Conservation (phyloP, 2,888 invertebrate species). For the Cryptus armator region DNA sequence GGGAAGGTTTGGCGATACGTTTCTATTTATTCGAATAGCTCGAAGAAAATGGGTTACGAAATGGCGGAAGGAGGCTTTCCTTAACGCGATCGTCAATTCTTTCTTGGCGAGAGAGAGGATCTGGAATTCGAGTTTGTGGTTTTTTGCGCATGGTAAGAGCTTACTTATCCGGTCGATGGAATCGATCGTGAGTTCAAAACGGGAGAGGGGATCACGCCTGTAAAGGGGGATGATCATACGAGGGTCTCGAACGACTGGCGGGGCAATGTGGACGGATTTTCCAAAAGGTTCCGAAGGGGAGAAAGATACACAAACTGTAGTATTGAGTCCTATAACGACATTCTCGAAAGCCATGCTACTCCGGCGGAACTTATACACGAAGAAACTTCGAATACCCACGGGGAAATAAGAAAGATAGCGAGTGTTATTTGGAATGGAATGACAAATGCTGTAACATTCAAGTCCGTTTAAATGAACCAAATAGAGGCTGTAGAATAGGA, state of each 20-base stretch:
- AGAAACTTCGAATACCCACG: constrained; percentile 28
- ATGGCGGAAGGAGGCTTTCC: not conserved
- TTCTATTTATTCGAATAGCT: constrained; percentile 12
- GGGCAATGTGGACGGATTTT: not conserved
- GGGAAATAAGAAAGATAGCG: constrained; percentile 31
- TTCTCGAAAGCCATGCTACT: not conserved
- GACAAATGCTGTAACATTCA: constrained; percentile 22
- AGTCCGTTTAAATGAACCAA: constrained; percentile 4
- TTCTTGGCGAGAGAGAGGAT: not conserved
- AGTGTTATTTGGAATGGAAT: constrained; percentile 6
- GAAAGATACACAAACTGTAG: not conserved
- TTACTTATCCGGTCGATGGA: constrained; percentile 44
- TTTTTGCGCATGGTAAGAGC: constrained; percentile 36
- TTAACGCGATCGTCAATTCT: not conserved
- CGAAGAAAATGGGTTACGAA: constrained; percentile 6
- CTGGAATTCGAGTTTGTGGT: constrained; percentile 11
- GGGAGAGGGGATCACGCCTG: not conserved
- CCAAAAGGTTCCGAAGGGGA: not conserved
- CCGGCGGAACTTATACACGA: constrained; percentile 13
- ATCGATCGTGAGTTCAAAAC: constrained; percentile 28
- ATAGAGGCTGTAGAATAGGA: constrained; percentile 22
- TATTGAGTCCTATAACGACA: not conserved
- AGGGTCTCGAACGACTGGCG: not conserved
- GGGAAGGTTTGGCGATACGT: not conserved
- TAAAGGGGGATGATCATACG: constrained; percentile 17